Conservation (phyloP, 2,888 invertebrate species). For the Galeopsomyia nigrocyanea region DNA sequence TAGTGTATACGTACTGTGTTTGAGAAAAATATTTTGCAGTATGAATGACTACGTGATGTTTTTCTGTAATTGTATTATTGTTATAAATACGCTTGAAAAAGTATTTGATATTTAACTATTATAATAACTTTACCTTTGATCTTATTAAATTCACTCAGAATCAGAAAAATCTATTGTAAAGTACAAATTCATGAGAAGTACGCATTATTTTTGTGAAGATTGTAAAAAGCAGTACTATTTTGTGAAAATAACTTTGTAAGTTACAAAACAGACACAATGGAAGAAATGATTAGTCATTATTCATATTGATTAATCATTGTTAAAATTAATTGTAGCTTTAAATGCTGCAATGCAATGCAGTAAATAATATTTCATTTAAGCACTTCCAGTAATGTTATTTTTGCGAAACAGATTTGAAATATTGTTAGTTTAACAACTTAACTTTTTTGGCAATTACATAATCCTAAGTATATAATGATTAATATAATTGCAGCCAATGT, state of each 20-base stretch:
- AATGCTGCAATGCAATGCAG: too few relatives aligned
- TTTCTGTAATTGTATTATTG: constrained; percentile 9
- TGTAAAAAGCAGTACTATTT: constrained; percentile 15
- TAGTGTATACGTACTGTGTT: background rate
- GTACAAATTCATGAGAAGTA: constrained; percentile 34
- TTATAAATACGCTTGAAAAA: constrained; percentile 4
- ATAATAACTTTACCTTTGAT: constrained; percentile 8
- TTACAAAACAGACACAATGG: background rate
- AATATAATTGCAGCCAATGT: constrained; percentile 8
- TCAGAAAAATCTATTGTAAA: constrained; percentile 16
- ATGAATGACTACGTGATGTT: background rate
- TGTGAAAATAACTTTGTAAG: constrained; percentile 12
- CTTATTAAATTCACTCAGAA: constrained; percentile 4
- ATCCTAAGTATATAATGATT: constrained; percentile 2
- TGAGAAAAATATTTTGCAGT: background rate
- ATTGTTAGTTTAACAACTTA: too few relatives aligned
- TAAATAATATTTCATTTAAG: too few relatives aligned
- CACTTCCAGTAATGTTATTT: too few relatives aligned
- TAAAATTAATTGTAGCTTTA: too few relatives aligned
- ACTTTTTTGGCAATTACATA: too few relatives aligned
- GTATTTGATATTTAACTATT: constrained; percentile 25
- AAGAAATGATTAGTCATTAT: too few relatives aligned
- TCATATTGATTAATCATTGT: too few relatives aligned
- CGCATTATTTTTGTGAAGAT: constrained; percentile 1
- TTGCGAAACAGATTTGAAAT: too few relatives aligned